Conservation (phyloP, 2,797 vertebrate species). For the Leptodactylus fallax region DNA sequence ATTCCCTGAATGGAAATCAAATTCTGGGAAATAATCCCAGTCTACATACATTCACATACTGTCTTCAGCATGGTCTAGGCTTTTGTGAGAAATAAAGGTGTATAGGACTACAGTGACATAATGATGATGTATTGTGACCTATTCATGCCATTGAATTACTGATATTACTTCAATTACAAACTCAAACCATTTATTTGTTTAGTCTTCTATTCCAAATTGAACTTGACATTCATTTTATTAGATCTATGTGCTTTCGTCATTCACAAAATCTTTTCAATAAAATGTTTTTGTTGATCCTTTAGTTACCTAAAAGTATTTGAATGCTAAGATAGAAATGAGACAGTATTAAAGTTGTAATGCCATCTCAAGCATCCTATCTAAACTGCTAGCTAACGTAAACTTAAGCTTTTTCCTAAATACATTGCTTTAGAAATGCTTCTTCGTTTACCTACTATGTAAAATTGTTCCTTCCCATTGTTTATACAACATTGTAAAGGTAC, state of each 20-base stretch:
- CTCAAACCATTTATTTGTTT: constrained; percentile 51
- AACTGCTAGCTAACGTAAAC: no score
- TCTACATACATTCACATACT: background rate
- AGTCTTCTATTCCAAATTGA: constrained; percentile 36
- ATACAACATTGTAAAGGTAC: no score
- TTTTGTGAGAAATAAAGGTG: constrained; percentile 39
- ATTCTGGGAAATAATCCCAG: background rate
- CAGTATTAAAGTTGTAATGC: no score
- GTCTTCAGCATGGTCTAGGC: background rate
- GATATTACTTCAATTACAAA: constrained; percentile 44
- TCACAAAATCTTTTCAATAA: background rate
- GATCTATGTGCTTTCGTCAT: constrained; percentile 24
- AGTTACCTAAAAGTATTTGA: background rate
- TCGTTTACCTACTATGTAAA: no score
- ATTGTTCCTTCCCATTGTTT: no score
- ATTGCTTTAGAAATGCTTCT: no score
- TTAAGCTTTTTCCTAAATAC: no score
- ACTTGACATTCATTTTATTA: constrained; percentile 61
- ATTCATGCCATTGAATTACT: constrained; percentile 51
- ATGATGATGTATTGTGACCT: constrained; percentile 57
- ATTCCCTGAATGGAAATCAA: background rate
- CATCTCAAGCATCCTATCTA: no score
- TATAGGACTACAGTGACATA: constrained; percentile 42
- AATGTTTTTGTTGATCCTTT: constrained; percentile 24
- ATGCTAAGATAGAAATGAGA: no score